These are phyloP conservation scores for Proterorhinus semilunaris DNA, from an alignment of 2,113 vertebrate species.

Conservation along the genomic window DNA sequence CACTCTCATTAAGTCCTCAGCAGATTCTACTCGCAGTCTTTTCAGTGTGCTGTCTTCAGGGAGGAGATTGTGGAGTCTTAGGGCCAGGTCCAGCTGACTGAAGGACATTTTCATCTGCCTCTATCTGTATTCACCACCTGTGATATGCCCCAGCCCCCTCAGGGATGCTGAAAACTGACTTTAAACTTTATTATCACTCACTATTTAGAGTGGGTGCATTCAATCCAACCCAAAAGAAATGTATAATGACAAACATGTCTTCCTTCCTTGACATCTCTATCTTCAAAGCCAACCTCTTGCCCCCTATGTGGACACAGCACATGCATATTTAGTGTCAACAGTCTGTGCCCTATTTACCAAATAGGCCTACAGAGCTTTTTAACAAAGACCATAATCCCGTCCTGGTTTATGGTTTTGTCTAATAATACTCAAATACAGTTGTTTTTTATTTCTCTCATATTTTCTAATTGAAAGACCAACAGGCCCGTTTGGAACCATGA, in stretches of 20 bases:
- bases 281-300: slow-evolving; percentile 2
- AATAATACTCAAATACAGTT: neutral
- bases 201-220: neutral
- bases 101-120: no score
- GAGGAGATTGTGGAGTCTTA: no score
- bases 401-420: neutral
- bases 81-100: no score
- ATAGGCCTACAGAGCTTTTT: neutral
- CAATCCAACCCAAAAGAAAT: neutral
- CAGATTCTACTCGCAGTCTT: no score
- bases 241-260: neutral
- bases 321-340: slow-evolving; percentile 7
- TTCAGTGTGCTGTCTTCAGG: no score
- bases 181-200: no score
- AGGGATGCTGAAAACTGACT: no score
- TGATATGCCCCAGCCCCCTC: no score
- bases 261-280: neutral
- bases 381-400: neutral
- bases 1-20: no score
- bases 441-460: neutral
- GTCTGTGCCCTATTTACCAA: slow-evolving; percentile 1
- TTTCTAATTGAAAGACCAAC: no score
- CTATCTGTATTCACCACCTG: no score
- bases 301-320: slow-evolving; percentile 6
- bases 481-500: no score